Conservation (phyloP, 2,888 invertebrate genomes). For the Drosophila trichaetosa region DNA sequence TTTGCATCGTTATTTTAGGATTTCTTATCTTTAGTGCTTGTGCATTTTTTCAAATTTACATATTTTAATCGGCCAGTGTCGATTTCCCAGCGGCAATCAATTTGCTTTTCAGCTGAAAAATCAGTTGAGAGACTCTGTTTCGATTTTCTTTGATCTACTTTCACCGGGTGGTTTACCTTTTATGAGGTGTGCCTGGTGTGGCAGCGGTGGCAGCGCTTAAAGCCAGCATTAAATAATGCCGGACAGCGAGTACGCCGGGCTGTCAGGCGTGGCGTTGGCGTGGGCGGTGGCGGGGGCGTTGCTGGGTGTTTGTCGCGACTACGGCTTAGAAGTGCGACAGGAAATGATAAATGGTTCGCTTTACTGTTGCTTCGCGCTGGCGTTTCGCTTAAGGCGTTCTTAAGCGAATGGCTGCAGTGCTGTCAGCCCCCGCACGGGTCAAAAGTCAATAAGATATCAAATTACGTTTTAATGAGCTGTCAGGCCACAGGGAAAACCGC, state of each 20-base stretch:
- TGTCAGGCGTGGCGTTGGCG: slow-evolving; percentile 10
- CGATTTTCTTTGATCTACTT: slow-evolving; percentile 48
- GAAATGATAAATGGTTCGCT: slow-evolving; percentile 65
- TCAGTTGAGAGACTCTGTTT: slow-evolving; percentile 32
- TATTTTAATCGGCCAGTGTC: slow-evolving; percentile 64
- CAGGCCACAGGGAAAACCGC: not conserved
- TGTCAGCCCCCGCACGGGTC: not conserved
- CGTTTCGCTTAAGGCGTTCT: slow-evolving; percentile 48
- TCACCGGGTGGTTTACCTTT: slow-evolving; percentile 12
- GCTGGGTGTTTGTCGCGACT: slow-evolving; percentile 47
- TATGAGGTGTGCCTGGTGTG: not conserved
- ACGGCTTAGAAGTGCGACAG: slow-evolving; percentile 45
- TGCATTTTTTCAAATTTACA: slow-evolving; percentile 61
- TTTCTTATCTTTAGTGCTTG: slow-evolving; percentile 6
- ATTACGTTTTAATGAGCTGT: slow-evolving; percentile 70
- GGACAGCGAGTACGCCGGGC: slow-evolving; percentile 27
- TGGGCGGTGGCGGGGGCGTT: slow-evolving; percentile 1
- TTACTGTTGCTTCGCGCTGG: slow-evolving; percentile 39
- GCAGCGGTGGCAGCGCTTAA: slow-evolving; percentile 24
- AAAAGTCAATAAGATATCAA: slow-evolving; percentile 64
- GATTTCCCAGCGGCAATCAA: slow-evolving; percentile 73
- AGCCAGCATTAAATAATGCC: slow-evolving; percentile 3
- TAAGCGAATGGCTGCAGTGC: slow-evolving; percentile 12
- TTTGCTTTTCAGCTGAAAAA: slow-evolving; percentile 32
- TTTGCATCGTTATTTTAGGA: slow-evolving; percentile 16